Evolutionary conservation across 2,888 invertebrate species (phyloP), one percentile per base, ranked within the genome.

Genomic region (Acrobasis repandana): DNA sequence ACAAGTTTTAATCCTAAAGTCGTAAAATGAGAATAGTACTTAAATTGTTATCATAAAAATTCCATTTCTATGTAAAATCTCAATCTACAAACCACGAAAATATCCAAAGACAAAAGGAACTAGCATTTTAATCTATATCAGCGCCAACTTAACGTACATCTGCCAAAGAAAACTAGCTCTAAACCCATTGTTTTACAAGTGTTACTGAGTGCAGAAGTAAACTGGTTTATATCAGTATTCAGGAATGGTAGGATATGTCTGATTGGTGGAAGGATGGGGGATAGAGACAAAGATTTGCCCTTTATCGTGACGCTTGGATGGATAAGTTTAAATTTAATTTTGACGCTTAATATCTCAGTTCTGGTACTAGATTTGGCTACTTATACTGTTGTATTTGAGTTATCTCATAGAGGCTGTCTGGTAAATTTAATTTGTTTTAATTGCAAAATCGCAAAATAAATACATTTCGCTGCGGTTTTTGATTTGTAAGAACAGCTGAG

Each of bases 261-360:
- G 90, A 89, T 90, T 89, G 90, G 87, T 80, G 71, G 78, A 79
- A 76, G 76, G 75, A 74, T 77, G 77, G 75, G 78, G 80, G 77
- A 75, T 71, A 68, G 28, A 75, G 81, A 76, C 74, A 82, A 83
- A 85, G 86, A 85, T 84, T 87, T 79, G 76, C 77, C 76, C 77
- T 82, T 83, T 83, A 86, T 83, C 85, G 82, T 79, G 79, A 76
- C 77, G 76, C 79, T 76, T 81, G 80, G 81, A 84, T 82, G 82
- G 78, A 76, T 83, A 76, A 69, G 73, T 78, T 80, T 78, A 77
- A 82, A 84, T 82, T 82, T 80, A 82, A 83, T 85, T 60, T 52
- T 60, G 51, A 34, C 51, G 60, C 52, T 60, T 60, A 46, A 60
- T 52, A 52, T 60, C 52, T 38, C 59, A 59, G 51, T 59, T 50